phyloP scores from a whole-genome alignment of 2,888 invertebrate genomes.

The Chorisops tibialis region DNA sequence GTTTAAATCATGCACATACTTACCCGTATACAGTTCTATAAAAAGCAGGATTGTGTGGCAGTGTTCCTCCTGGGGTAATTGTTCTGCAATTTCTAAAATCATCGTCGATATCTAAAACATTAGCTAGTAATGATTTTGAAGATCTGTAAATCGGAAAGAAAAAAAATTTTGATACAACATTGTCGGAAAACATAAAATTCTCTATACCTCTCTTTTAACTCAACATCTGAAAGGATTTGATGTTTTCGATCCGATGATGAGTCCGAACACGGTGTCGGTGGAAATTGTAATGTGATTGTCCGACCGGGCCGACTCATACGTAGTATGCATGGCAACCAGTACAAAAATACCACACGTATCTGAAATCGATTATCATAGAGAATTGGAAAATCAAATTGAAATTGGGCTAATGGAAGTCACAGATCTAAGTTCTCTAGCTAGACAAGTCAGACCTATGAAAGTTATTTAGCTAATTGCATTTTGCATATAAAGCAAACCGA shows the following conservation, averaged over 20 bases:
- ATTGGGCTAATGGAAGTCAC: constrained; percentile 15
- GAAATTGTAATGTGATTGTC: constrained; percentile 53
- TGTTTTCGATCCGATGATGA: constrained; percentile 65
- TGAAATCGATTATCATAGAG: constrained; percentile 46
- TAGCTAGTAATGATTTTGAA: constrained; percentile 92
- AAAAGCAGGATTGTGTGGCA: constrained; percentile 61
- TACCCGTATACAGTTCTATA: constrained; percentile 75
- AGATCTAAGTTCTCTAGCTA: background rate
- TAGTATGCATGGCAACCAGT: constrained; percentile 95
- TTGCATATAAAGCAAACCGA: too few species aligned
- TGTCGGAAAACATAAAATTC: background rate
- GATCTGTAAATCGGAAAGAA: constrained; percentile 57
- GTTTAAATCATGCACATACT: too few species aligned
- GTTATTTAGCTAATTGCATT: too few species aligned
- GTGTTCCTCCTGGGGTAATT: constrained; percentile 60
- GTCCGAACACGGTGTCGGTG: constrained; percentile 56
- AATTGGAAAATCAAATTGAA: constrained; percentile 20
- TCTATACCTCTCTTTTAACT: constrained; percentile 73
- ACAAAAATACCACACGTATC: constrained; percentile 89
- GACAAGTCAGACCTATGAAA: too few species aligned
- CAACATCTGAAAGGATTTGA: constrained; percentile 77
- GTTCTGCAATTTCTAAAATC: constrained; percentile 81
- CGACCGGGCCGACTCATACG: constrained; percentile 81
- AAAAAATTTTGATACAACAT: background rate
- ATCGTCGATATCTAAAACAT: constrained; percentile 96